Evolutionary conservation across 2,113 vertebrate species (phyloP).

Genomic region (Elephantulus edwardii): DNA sequence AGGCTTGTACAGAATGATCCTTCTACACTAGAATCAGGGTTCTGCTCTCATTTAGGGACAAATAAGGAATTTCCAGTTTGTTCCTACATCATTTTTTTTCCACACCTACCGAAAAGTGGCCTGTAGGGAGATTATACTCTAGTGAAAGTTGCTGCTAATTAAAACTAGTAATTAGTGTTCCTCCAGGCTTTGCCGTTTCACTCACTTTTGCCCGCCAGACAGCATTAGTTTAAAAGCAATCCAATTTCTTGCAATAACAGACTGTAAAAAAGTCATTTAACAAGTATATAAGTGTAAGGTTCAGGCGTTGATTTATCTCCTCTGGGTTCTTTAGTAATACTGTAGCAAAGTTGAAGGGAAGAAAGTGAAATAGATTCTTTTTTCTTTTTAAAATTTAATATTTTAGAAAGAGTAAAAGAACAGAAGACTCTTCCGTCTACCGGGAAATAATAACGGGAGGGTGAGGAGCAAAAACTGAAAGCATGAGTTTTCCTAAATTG

Average conservation of each 20-base stretch:
- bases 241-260: slow-evolving; percentile 89
- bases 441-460: slow-evolving; percentile 16
- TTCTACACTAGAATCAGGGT: slow-evolving; percentile 85
- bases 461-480: slow-evolving; percentile 54
- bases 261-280: slow-evolving; percentile 89
- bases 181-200: slow-evolving; percentile 91
- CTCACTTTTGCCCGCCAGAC: slow-evolving; percentile 90
- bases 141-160: slow-evolving; percentile 98
- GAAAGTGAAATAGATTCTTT: slow-evolving; percentile 27
- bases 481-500: slow-evolving; percentile 70
- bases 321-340: slow-evolving; percentile 78
- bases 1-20: slow-evolving; percentile 86
- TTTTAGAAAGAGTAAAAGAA: slow-evolving; percentile 21
- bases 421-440: slow-evolving; percentile 26
- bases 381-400: slow-evolving; percentile 38
- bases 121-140: slow-evolving; percentile 93
- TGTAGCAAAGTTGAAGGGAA: slow-evolving; percentile 65
- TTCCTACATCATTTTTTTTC: slow-evolving; percentile 88
- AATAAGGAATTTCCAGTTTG: slow-evolving; percentile 93
- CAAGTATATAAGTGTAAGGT: slow-evolving; percentile 87
- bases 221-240: slow-evolving; percentile 90
- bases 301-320: slow-evolving; percentile 85
- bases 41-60: slow-evolving; percentile 88
- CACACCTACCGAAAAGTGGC: slow-evolving; percentile 88
- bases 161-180: slow-evolving; percentile 98